Evolutionary conservation across 30 jellyfish, hydroid and myxozoan species (phyloP), one percentile per base, ranked within the genome.

Genomic region (Mastigias papua): DNA sequence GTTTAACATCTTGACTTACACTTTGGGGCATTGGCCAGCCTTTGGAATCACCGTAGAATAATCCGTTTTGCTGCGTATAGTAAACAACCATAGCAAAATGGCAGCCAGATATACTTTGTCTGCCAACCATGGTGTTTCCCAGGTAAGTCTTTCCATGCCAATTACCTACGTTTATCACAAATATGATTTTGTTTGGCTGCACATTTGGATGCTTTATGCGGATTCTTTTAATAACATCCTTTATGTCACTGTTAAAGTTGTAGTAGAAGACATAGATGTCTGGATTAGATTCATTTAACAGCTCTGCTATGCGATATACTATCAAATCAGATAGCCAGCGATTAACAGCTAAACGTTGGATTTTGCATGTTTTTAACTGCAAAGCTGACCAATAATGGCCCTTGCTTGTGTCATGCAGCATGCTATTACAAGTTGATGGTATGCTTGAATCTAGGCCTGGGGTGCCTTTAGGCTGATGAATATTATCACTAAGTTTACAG

Each of bases 11-110:
- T 42, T 42, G 54, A 42, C 7, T 42, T 42, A 42, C 0, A 15
- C 54, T 42, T 42, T 42, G 54, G 54, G 80, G 80, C 30, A 34
- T 69, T 22, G 71, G 83, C 83, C 83, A 71, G 70, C 83, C 83
- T 25, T 22, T 27, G 27, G 83, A 71, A 48, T 71, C 83, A 15
- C 83, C 83, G 33, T 71, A 71, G 69, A 26, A 71, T 13, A 71
- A 26, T 32, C 28, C 21, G 67, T 71, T 71, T 22, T 25, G 34
- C 46, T 34, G 20, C 20, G 83, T 71, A 25, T 71, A 34, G 46
- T 34, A 71, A 20, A 71, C 67, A 34, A 71, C 83, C 34, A 71
- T 29, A n/a, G 83, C 83, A 32, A 71, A 71, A 48, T 71, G 83
- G 46, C 50, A 25, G 21, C 83, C 83, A 48, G 21, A 71, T 65